Conservation (phyloP, 2,797 vertebrate species). For the Sebastes taczanowskii region DNA sequence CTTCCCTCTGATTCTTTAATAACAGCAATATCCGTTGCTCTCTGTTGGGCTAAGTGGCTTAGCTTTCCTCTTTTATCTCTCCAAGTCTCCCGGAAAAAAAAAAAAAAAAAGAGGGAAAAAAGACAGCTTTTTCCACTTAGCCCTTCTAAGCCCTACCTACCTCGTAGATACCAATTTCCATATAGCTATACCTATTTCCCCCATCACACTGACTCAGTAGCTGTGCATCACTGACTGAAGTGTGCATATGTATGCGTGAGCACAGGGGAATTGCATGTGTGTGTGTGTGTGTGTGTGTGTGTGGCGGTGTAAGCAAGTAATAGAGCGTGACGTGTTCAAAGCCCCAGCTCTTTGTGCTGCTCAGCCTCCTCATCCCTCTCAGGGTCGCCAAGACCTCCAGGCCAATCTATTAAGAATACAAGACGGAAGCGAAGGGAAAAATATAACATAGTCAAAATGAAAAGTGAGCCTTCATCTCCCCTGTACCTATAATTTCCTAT, state of each 20-base stretch:
- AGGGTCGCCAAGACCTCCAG: conserved; percentile 63
- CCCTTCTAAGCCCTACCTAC: conserved; percentile 32
- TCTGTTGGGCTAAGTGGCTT: conserved; percentile 64
- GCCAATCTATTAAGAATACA: conserved; percentile 65
- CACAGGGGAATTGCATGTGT: conserved; percentile 4
- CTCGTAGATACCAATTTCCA: conserved; percentile 51
- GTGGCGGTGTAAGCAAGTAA: conserved; percentile 56
- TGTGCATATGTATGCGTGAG: conserved; percentile 1
- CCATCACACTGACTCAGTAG: conserved; percentile 1
- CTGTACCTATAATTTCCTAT: conserved; percentile 51
- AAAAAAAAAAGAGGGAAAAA: not conserved
- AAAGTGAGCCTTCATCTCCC: conserved; percentile 48
- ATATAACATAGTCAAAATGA: conserved; percentile 47
- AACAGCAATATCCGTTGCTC: conserved; percentile 53
- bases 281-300: not conserved
- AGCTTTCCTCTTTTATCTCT: conserved; percentile 49
- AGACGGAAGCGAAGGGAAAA: conserved; percentile 32
- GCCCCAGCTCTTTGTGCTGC: conserved; percentile 56
- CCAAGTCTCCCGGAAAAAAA: not conserved
- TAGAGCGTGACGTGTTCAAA: conserved; percentile 69
- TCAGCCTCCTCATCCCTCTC: conserved; percentile 52
- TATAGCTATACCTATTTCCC: conserved; percentile 26
- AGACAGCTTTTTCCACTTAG: conserved; percentile 29
- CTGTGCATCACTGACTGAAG: conserved; percentile 6
- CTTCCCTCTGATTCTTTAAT: conserved; percentile 49